phyloP scores from a whole-genome alignment of 1,140 invertebrate genomes.

The Caerostris extrusa region DNA sequence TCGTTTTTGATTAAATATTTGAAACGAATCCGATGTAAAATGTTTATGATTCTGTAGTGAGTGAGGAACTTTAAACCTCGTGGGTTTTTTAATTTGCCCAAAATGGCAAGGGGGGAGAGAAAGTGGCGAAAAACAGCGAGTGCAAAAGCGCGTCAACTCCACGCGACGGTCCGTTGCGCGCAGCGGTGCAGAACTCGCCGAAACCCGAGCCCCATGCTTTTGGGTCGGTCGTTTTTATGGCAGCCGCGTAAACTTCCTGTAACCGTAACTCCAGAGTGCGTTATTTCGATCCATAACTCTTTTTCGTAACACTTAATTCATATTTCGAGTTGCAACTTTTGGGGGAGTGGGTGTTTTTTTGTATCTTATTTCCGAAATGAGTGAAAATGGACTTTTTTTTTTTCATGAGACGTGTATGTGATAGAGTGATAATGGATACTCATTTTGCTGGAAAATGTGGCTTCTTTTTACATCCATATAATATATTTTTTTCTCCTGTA shows the following conservation, averaged over 20 bases:
- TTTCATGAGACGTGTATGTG: background rate
- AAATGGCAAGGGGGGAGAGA: no score
- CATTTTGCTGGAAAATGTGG: background rate
- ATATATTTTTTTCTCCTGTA: no score
- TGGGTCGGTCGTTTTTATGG: background rate
- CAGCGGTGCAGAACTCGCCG: background rate
- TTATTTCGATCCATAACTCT: background rate
- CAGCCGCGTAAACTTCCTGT: conserved; percentile 18
- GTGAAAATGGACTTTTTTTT: background rate
- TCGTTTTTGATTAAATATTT: no score
- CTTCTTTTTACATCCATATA: no score
- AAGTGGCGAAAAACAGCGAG: background rate
- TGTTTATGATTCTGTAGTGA: no score
- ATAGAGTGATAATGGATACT: background rate
- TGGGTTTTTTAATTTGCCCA: no score
- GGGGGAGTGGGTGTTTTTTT: background rate
- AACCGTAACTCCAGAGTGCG: conserved; percentile 8
- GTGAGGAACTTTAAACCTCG: no score
- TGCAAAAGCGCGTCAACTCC: background rate
- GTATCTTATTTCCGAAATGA: background rate
- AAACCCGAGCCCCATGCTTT: background rate
- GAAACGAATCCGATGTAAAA: no score
- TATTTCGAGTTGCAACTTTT: background rate
- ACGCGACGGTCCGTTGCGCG: background rate
- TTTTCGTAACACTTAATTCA: conserved; percentile 8